Percentiles rank a stretch among this genome's conserved stretches.
phyloP scores from a whole-genome alignment of 2,888 invertebrate species.

The Neoitamus cyanurus region DNA sequence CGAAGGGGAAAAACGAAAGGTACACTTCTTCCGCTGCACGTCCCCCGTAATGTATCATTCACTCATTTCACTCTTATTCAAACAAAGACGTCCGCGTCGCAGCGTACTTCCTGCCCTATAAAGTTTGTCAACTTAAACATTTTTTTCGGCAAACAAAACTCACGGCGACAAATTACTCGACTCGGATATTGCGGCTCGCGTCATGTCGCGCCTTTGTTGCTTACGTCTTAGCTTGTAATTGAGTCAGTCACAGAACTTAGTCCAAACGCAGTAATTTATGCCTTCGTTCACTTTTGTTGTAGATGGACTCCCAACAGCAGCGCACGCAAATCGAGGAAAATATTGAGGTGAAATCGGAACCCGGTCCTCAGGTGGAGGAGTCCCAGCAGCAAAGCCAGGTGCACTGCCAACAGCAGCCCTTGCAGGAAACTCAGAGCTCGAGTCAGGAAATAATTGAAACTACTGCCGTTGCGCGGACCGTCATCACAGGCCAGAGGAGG shows the following conservation, averaged over 20 bases:
- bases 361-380: background rate
- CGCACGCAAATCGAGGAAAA: conserved; percentile 45
- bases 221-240: background rate
- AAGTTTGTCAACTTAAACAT: conserved; percentile 9
- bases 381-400: conserved; percentile 27
- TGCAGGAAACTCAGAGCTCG: conserved; percentile 56
- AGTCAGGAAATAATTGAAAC: conserved; percentile 32
- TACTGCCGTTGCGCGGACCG: conserved; percentile 30
- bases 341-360: conserved; percentile 2
- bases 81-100: background rate
- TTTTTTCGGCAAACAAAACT: conserved; percentile 1
- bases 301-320: conserved; percentile 52
- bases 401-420: conserved; percentile 51
- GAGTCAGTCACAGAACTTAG: background rate
- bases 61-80: conserved; percentile 7
- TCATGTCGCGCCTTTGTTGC: background rate
- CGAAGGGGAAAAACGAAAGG: background rate
- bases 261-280: background rate
- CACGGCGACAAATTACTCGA: background rate
- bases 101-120: conserved; percentile 29
- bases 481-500: conserved; percentile 57
- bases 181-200: background rate
- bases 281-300: background rate
- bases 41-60: background rate
- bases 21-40: background rate